Evolutionary conservation across 2,888 invertebrate genomes (phyloP).

Genomic region (Sinopyrophorus schimmeli): DNA sequence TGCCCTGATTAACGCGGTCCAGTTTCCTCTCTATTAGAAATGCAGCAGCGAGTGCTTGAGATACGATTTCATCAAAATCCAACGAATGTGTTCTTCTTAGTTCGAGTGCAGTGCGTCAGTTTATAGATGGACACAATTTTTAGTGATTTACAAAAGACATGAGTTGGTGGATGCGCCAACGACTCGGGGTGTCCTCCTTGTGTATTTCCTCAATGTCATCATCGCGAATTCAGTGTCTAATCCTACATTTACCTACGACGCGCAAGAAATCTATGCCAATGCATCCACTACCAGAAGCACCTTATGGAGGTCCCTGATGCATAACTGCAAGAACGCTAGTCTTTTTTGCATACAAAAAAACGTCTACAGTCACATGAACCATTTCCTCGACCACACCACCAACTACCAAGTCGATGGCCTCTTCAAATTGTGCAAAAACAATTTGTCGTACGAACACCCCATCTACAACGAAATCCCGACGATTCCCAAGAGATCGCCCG

Average conservation of each 20-base stretch:
- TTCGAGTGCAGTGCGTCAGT: conserved; percentile 21
- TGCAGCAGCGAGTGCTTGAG: conserved; percentile 20
- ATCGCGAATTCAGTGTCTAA: conserved; percentile 41
- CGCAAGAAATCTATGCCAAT: conserved; percentile 46
- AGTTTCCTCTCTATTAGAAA: conserved; percentile 38
- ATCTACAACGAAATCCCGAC: conserved; percentile 36
- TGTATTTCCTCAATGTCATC: conserved; percentile 11
- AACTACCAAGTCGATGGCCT: conserved; percentile 57
- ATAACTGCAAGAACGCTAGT: conserved; percentile 69
- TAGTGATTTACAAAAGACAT: conserved; percentile 3
- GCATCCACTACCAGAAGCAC: conserved; percentile 61
- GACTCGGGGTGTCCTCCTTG: conserved; percentile 10
- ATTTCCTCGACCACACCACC: conserved; percentile 61
- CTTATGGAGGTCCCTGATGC: conserved; percentile 74
- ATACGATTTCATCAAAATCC: conserved; percentile 1
- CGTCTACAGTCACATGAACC: conserved; percentile 71
- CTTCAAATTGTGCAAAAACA: conserved; percentile 53
- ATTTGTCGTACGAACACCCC: no score
- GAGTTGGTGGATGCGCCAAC: conserved; percentile 6
- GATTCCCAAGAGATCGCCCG: conserved; percentile 56
- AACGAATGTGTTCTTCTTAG: no score
- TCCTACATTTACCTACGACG: conserved; percentile 43
- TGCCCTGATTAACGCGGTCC: conserved; percentile 50
- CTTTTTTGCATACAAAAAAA: conserved; percentile 78
- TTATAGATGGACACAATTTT: conserved; percentile 10